Percentiles rank a stretch among this genome's conserved stretches.
phyloP scores from a whole-genome alignment of 2,113 vertebrate species.

The Sylvietta virens region DNA sequence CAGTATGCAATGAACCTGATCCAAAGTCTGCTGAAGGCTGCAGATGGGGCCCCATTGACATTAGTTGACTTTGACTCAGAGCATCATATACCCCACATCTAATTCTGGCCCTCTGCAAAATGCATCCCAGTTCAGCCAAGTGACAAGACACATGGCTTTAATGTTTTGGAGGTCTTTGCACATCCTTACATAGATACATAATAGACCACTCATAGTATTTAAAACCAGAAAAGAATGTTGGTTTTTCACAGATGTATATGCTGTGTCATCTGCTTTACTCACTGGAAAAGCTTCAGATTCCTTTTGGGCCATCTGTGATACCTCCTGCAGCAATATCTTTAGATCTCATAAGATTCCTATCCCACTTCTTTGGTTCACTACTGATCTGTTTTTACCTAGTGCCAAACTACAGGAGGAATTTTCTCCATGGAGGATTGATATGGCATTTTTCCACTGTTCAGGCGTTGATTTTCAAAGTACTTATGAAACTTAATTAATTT shows the following conservation, averaged over 20 bases:
- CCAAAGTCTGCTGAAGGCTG: constrained; percentile 41
- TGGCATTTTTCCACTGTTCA: not conserved
- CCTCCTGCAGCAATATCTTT: not conserved
- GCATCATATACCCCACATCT: not conserved
- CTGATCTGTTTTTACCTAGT: not conserved
- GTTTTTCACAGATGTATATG: not conserved
- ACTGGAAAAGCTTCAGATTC: not conserved
- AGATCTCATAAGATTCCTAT: not conserved
- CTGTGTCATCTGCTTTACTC: not conserved
- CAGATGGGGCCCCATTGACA: not conserved
- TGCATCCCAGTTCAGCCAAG: not conserved
- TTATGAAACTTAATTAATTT: not conserved
- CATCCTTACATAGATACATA: not conserved
- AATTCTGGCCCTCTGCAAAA: not conserved
- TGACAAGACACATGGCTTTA: not conserved
- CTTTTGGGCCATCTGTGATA: not conserved
- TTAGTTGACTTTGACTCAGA: constrained; percentile 28
- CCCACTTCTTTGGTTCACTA: not conserved
- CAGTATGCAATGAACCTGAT: constrained; percentile 24
- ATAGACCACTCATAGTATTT: not conserved
- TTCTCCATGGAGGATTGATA: not conserved
- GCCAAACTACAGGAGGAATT: not conserved
- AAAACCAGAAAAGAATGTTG: not conserved
- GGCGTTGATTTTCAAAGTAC: not conserved
- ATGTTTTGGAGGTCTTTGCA: not conserved